Base-by-base conservation (phyloP, 2,888 invertebrate genomes). In the Synanthedon vespiformis region DNA sequence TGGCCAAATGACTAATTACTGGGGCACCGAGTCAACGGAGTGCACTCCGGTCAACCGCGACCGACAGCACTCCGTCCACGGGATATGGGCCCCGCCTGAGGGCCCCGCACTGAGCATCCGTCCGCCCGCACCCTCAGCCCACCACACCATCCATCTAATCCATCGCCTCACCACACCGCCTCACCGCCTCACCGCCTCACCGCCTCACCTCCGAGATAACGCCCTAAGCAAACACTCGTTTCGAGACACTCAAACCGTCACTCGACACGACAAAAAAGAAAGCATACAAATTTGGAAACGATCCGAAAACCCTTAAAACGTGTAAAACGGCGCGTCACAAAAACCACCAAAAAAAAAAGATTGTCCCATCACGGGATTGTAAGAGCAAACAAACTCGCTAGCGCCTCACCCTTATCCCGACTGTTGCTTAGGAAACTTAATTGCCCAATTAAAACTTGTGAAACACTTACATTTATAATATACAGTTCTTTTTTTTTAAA, bases 151-250 rank as follows among this genome's bases (percentile, higher is more conserved):
- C n/a, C n/a, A 3, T 10, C 34, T 34, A 10, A 34, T 34, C 34
- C 34, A 10, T 1, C 27, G 27, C 27, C 27, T 6, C 61, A 58
- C 64, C 67, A 64, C 63, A n/a, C n/a, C n/a, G n/a, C 72, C 60
- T 65, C 68, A 16, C 16, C 16, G 16, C 16, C 16, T n/a, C 63
- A n/a, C n/a, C n/a, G n/a, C 72, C 60, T 65, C 68, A 16, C 16
- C 16, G 16, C 16, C 16, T 67, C 63, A 59, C 58, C 71, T 71
- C 67, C 63, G 67, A 72, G 67, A 63, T 34, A 34, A 34, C 10
- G 34, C 69, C 82, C 82, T 83, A 73, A 74, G 72, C 82, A 84
- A 85, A 85, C 71, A 84, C 68, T 80, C 77, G 74, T 74, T 76
- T 77, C 65, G 70, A 75, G 72, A 77, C 79, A 81, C 83, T 85